Evolutionary conservation across 2,888 invertebrate genomes (phyloP).

Genomic region (Xestia ashworthii): DNA sequence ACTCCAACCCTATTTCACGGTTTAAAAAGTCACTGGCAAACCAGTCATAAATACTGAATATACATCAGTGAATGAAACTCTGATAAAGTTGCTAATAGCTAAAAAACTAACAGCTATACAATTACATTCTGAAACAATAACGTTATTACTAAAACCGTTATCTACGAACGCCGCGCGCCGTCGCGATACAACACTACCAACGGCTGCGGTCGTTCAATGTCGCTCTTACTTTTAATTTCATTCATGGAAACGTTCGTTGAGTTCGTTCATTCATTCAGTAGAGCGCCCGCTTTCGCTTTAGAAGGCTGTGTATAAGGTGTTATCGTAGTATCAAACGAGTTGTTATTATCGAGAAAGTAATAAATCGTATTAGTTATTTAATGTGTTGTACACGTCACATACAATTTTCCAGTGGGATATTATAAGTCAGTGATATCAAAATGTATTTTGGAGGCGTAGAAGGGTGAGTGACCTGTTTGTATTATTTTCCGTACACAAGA

Average conservation of each 20-base stretch:
- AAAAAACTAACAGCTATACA: neutral
- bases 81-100: neutral
- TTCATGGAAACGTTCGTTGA: conserved; percentile 2
- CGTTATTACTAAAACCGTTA: conserved; percentile 11
- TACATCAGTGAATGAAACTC: neutral
- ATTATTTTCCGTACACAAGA: conserved; percentile 39
- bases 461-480: conserved; percentile 78
- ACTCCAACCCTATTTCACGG: too few species aligned
- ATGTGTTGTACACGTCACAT: conserved; percentile 55
- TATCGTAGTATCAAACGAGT: conserved; percentile 18
- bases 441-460: conserved; percentile 87
- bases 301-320: conserved; percentile 48
- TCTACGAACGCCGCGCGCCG: too few species aligned
- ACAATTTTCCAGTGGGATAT: conserved; percentile 44
- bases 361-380: conserved; percentile 61
- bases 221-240: conserved; percentile 10
- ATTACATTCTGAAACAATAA: neutral
- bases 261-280: conserved; percentile 67
- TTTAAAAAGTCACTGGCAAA: neutral
- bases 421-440: conserved; percentile 49
- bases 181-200: conserved; percentile 39
- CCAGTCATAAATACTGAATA: neutral
- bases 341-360: conserved; percentile 61
- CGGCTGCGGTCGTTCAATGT: conserved; percentile 16
- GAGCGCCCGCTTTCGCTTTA: conserved; percentile 73